Evolutionary conservation across 2,888 invertebrate species (phyloP), one percentile per base, ranked within the genome.

Genomic region (Stenoptilia bipunctidactyla): DNA sequence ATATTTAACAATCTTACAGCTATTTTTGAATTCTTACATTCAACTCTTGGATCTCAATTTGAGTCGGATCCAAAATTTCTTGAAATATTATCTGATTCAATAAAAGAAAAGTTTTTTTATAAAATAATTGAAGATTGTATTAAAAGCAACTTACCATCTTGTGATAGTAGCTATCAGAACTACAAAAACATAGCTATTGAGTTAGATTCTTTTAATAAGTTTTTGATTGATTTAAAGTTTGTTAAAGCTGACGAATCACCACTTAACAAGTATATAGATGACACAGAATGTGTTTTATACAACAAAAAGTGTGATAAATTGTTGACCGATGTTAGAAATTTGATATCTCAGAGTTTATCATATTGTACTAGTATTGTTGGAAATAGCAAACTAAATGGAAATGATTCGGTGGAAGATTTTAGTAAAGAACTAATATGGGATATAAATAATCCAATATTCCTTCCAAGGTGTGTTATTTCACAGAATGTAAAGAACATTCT

Each of bases 61-160:
- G 71, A 79, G 38, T 58, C 61, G 39, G 70, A 72, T 13, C 58
- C 64, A 41, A 68, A 70, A 15, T 83, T 85, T 30, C 72, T 83
- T 27, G 67, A 72, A 52, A 61, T 79, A 0, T 75, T 85, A 44
- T 69, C 77, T 0, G 72, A 79, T 30, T 69, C 66, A 1, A 68
- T 75, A 1, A 53, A 64, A 15, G 58, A 71, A 1, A 75, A 71
- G 40, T 85, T 85, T 50, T 84, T 82, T 13, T 62, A 61, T 37
- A 79, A 72, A 58, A 68, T 85, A 5, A 76, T 83, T 46, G 73
- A 80, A 39, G 75, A 83, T 30, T 85, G 82, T 40, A 74, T 85
- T 1, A 61, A 68, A 38, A 71, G 60, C 43, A 73, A 79, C 40
- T 48, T 84, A 15, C 83, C 84, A 0, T 69, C 74, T 0, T 80